phyloP scores from a whole-genome alignment of 2,888 invertebrate species.

The Penaeus monodon region DNA sequence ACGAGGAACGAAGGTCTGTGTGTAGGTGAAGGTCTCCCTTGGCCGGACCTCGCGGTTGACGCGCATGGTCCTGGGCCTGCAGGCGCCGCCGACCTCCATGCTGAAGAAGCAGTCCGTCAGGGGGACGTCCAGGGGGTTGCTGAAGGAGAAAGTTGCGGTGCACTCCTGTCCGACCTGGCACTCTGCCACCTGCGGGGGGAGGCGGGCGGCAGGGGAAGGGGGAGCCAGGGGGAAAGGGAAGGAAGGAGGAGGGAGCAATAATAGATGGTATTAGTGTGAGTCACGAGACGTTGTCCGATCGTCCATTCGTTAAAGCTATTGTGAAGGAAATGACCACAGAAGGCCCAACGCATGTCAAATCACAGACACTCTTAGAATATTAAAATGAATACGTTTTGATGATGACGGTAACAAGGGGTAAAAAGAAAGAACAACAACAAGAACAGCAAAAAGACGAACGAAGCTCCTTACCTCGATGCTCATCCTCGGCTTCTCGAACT shows the following conservation, averaged over 20 bases:
- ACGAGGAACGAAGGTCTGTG: slow-evolving; percentile 76
- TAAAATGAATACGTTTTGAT: no score
- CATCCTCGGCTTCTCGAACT: slow-evolving; percentile 78
- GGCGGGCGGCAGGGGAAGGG: no score
- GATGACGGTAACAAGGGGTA: neutral
- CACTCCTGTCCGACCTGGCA: slow-evolving; percentile 68
- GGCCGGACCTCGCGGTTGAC: slow-evolving; percentile 75
- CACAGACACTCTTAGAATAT: no score
- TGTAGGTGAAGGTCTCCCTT: slow-evolving; percentile 76
- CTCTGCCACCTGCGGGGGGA: slow-evolving; percentile 42
- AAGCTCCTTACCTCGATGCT: slow-evolving; percentile 74
- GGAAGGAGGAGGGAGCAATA: no score
- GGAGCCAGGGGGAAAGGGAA: no score
- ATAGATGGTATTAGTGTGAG: no score
- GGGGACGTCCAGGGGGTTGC: slow-evolving; percentile 77
- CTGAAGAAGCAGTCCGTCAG: slow-evolving; percentile 73
- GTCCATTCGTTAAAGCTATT: no score
- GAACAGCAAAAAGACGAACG: neutral
- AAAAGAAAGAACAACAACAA: neutral
- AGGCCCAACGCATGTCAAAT: no score
- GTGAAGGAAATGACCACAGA: no score
- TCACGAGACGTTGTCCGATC: no score
- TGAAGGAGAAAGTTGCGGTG: slow-evolving; percentile 72
- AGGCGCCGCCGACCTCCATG: slow-evolving; percentile 69
- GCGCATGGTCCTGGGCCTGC: slow-evolving; percentile 8